Percentiles rank a stretch among this genome's conserved stretches.
Evolutionary conservation across 2,888 invertebrate species (phyloP).

Genomic region (Epinotia bilunana): DNA sequence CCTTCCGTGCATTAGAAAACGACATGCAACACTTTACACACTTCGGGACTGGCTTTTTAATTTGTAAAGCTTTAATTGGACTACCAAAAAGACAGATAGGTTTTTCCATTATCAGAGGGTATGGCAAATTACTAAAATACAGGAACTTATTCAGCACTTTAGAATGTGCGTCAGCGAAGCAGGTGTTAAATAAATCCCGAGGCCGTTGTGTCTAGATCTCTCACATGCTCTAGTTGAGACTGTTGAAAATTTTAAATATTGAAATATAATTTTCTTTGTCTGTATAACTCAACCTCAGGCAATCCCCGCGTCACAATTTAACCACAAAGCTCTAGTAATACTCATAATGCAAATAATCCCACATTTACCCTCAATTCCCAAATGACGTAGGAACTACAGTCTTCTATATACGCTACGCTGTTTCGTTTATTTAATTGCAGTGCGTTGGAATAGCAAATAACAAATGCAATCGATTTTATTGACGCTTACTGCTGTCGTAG

Average conservation of each 20-base stretch:
- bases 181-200: not conserved
- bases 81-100: too few species aligned
- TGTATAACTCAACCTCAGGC: not conserved
- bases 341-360: not conserved
- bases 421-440: not conserved
- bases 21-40: too few species aligned
- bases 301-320: slow-evolving; percentile 13
- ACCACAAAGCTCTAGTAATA: slow-evolving; percentile 14
- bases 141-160: too few species aligned
- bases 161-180: not conserved
- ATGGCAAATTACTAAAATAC: too few species aligned
- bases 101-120: too few species aligned
- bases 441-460: not conserved
- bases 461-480: slow-evolving; percentile 11
- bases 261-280: not conserved
- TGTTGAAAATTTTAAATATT: not conserved
- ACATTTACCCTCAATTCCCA: not conserved
- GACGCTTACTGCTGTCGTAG: slow-evolving; percentile 5
- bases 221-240: not conserved
- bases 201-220: not conserved
- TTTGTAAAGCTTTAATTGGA: too few species aligned
- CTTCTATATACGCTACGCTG: not conserved
- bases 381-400: not conserved
- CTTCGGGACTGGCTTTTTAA: too few species aligned
- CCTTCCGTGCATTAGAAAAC: too few species aligned